A percentile compares a stretch with the other conserved stretches of the same genome.
Evolutionary conservation across 2,888 invertebrate genomes (phyloP).

Genomic region (Frankliniella fusca): DNA sequence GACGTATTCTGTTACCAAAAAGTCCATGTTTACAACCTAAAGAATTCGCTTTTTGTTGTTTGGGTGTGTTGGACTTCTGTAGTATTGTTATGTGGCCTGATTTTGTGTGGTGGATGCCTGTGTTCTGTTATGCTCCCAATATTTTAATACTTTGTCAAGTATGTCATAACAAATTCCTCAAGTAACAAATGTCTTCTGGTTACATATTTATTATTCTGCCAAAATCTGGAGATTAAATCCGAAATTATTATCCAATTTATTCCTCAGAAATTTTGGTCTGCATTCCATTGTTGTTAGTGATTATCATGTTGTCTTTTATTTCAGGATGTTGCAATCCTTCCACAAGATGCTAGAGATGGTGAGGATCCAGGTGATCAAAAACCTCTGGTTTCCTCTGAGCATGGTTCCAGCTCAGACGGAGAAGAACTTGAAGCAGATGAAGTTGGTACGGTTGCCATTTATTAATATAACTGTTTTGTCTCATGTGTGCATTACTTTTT

Average conservation of each 20-base stretch:
- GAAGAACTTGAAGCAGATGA: conserved; percentile 12
- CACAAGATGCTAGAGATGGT: not conserved
- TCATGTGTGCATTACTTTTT: not conserved
- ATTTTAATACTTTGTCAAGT: not conserved
- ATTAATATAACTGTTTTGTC: not conserved
- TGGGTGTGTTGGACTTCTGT: not conserved
- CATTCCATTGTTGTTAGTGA: not conserved
- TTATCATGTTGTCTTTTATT: not conserved
- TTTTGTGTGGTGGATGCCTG: conserved; percentile 7
- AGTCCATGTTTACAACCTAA: too few relatives aligned
- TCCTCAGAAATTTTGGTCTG: not conserved
- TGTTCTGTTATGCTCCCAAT: not conserved
- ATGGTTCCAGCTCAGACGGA: not conserved
- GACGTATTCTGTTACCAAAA: too few relatives aligned
- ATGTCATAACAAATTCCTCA: not conserved
- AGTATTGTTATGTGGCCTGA: not conserved
- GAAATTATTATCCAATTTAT: not conserved
- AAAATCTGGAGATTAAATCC: not conserved
- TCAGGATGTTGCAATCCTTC: not conserved
- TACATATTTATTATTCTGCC: not conserved
- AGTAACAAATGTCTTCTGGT: not conserved
- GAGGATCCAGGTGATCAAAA: not conserved
- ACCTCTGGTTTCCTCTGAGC: not conserved
- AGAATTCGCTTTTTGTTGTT: not conserved
- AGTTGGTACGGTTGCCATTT: not conserved